These are phyloP conservation scores for Andrena praecox DNA, from an alignment of 2,888 invertebrate species.

Conservation along the genomic window DNA sequence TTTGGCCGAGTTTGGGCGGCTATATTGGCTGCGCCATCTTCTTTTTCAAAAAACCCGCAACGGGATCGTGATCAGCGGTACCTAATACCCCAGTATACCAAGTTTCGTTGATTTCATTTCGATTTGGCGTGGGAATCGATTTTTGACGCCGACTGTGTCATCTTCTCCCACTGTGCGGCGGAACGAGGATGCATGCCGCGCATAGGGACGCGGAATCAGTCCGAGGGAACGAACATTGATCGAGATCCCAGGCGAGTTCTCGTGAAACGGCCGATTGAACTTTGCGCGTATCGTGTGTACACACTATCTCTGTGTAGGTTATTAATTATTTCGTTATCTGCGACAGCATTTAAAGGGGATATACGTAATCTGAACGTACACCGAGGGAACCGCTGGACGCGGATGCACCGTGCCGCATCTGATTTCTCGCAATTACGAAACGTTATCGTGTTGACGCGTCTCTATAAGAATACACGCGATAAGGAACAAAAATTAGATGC, in stretches of 20 bases:
- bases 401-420: constrained; percentile 6
- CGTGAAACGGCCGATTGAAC: constrained; percentile 47
- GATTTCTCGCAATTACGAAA: constrained; percentile 22
- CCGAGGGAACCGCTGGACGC: constrained; percentile 14
- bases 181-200: neutral
- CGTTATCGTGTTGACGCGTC: constrained; percentile 11
- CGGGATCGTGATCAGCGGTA: too few relatives aligned
- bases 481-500: constrained; percentile 22
- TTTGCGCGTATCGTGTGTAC: constrained; percentile 38
- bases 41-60: too few relatives aligned
- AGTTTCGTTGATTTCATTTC: too few relatives aligned
- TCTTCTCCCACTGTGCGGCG: too few relatives aligned
- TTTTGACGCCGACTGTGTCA: too few relatives aligned
- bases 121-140: too few relatives aligned
- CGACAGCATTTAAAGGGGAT: constrained; percentile 37
- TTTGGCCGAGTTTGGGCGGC: too few relatives aligned
- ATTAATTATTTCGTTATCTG: constrained; percentile 55
- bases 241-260: neutral
- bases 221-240: neutral
- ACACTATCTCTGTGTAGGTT: neutral
- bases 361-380: constrained; percentile 28
- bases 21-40: too few relatives aligned
- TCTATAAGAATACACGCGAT: constrained; percentile 7
- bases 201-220: neutral
- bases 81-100: too few relatives aligned